A percentile compares a stretch with the other conserved stretches of the same genome.
Conservation (phyloP, 1,140 invertebrate species). For the Caerostris darwini region DNA sequence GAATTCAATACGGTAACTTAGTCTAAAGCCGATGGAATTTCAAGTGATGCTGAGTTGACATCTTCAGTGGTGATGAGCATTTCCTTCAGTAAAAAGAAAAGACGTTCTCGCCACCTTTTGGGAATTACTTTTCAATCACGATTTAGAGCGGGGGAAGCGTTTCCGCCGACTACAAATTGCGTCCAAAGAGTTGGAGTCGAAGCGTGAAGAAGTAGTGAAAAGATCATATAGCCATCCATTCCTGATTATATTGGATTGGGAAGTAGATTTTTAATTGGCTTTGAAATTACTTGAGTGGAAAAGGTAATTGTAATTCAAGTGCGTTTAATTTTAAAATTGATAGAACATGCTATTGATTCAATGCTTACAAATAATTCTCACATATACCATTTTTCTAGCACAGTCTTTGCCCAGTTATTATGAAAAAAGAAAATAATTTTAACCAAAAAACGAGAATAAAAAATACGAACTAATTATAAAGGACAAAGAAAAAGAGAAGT, state of each 20-base stretch:
- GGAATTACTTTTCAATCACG: conserved; percentile 57
- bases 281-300: background rate
- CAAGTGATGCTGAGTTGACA: conserved; percentile 44
- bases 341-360: too few species aligned
- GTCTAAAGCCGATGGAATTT: conserved; percentile 44
- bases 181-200: background rate
- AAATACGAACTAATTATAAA: too few species aligned
- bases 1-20: conserved; percentile 8
- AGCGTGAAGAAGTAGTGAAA: background rate
- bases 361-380: too few species aligned
- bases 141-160: background rate
- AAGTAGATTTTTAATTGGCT: background rate
- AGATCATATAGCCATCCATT: background rate
- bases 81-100: background rate
- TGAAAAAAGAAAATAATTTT: too few species aligned
- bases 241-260: background rate
- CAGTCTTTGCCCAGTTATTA: too few species aligned
- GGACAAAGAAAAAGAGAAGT: too few species aligned
- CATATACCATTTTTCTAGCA: too few species aligned
- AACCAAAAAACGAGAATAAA: too few species aligned
- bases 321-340: too few species aligned
- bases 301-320: background rate
- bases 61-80: background rate
- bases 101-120: background rate
- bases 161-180: background rate